Conservation (phyloP, 2,888 invertebrate genomes). For the Sesamia inferens region DNA sequence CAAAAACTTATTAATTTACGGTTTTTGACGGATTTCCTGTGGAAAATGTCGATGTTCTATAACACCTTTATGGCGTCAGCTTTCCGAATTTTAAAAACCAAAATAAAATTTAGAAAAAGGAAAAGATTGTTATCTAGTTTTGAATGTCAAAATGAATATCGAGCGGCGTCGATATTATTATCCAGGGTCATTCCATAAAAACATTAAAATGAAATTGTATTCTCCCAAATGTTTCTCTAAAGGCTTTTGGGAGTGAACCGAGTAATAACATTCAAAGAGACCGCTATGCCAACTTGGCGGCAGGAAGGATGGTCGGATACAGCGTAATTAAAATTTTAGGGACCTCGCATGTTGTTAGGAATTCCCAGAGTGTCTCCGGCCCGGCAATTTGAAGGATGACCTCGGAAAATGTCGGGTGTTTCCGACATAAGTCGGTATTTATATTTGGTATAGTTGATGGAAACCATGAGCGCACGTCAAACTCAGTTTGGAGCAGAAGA, state of each 20-base stretch:
- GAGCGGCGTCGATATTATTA: conserved; percentile 24
- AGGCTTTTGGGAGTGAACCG: conserved; percentile 60
- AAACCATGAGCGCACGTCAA: not conserved
- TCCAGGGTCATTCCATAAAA: conserved; percentile 56
- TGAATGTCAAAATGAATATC: conserved; percentile 5
- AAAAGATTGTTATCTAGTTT: not conserved
- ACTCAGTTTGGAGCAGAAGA: too few relatives aligned
- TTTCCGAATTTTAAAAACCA: not conserved
- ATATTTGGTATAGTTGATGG: conserved; percentile 42
- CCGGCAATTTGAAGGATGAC: conserved; percentile 64
- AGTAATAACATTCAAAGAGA: conserved; percentile 70
- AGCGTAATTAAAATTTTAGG: conserved; percentile 79
- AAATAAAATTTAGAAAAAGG: not conserved
- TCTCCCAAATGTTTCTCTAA: conserved; percentile 58
- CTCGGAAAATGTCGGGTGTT: conserved; percentile 64
- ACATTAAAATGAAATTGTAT: conserved; percentile 66
- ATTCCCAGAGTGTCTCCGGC: conserved; percentile 64
- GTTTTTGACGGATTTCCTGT: not conserved
- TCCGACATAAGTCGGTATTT: conserved; percentile 59
- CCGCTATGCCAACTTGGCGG: conserved; percentile 61
- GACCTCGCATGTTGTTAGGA: conserved; percentile 68
- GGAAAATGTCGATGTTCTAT: not conserved
- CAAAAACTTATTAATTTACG: conserved; percentile 18
- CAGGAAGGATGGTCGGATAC: conserved; percentile 68
- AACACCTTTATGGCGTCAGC: not conserved